Evolutionary conservation across 2,888 invertebrate species (phyloP).

Genomic region (Hirtodrosophila alboralis): DNA sequence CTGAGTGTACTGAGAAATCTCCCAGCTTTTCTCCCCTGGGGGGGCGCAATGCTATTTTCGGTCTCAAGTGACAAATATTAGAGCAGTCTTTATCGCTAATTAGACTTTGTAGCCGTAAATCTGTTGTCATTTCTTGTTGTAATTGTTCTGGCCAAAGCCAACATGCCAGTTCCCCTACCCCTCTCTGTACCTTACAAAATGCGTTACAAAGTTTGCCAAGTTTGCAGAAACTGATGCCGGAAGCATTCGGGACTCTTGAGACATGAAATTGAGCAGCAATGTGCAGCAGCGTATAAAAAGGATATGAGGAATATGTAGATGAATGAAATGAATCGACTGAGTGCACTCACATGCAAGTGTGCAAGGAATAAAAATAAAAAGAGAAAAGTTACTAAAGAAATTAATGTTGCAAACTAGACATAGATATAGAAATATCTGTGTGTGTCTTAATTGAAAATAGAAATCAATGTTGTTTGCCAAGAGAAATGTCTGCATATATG

Average conservation of each 20-base stretch:
- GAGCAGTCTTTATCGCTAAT: slow-evolving; percentile 80
- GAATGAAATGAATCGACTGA: slow-evolving; percentile 18
- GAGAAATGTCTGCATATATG: no score
- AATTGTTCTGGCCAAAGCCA: slow-evolving; percentile 61
- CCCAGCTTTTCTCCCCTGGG: background rate
- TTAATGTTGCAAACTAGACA: slow-evolving; percentile 34
- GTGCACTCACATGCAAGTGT: slow-evolving; percentile 26
- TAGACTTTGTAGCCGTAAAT: slow-evolving; percentile 80
- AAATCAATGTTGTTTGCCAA: background rate
- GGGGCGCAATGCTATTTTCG: slow-evolving; percentile 60
- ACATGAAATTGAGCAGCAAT: slow-evolving; percentile 41
- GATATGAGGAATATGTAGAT: slow-evolving; percentile 35
- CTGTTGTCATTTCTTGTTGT: slow-evolving; percentile 75
- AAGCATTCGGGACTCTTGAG: slow-evolving; percentile 59
- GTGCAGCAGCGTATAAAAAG: slow-evolving; percentile 26
- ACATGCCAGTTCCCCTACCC: no score
- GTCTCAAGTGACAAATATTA: slow-evolving; percentile 81
- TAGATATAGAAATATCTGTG: slow-evolving; percentile 4
- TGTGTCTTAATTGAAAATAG: no score
- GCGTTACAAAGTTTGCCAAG: slow-evolving; percentile 76
- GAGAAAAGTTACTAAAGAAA: slow-evolving; percentile 47
- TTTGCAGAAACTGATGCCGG: slow-evolving; percentile 73
- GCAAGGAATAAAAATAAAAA: slow-evolving; percentile 29
- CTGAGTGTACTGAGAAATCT: background rate
- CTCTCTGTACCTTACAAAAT: no score